These are phyloP conservation scores for Lophotis ruficrista DNA, from an alignment of 2,113 vertebrate species.

Conservation along the genomic window DNA sequence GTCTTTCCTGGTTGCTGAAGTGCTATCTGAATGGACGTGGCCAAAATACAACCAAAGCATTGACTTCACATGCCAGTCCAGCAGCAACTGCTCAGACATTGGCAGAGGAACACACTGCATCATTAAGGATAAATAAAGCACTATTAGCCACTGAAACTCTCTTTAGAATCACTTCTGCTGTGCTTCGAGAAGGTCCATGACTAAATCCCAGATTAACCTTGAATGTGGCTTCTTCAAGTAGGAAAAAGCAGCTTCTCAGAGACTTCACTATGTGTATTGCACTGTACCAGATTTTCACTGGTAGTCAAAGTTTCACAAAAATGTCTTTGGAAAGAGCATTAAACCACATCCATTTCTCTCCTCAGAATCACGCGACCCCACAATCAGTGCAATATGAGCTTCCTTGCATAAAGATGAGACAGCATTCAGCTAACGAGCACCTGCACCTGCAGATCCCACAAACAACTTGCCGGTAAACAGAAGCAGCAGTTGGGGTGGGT, in stretches of 20 bases:
- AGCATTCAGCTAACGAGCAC: neutral
- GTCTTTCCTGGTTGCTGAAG: neutral
- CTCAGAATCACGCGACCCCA: neutral
- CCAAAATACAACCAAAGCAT: neutral
- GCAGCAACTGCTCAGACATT: neutral
- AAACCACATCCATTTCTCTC: neutral
- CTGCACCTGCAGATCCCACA: conserved; percentile 8
- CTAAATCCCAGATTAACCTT: neutral
- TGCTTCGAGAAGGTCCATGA: neutral
- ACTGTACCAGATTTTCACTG: neutral
- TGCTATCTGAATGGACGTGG: neutral
- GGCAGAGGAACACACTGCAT: neutral
- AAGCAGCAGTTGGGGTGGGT: neutral
- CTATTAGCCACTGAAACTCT: neutral
- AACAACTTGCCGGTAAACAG: neutral
- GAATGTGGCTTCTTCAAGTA: neutral
- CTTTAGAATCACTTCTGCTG: neutral
- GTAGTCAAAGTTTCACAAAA: neutral
- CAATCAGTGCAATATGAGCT: neutral
- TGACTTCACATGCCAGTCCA: neutral
- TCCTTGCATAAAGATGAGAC: conserved; percentile 32
- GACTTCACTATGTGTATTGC: neutral
- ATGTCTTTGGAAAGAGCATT: neutral
- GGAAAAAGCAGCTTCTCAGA: neutral
- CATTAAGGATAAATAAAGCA: neutral